Base-by-base conservation (phyloP, 2,113 vertebrate genomes). In the Myotis lucifugus region DNA sequence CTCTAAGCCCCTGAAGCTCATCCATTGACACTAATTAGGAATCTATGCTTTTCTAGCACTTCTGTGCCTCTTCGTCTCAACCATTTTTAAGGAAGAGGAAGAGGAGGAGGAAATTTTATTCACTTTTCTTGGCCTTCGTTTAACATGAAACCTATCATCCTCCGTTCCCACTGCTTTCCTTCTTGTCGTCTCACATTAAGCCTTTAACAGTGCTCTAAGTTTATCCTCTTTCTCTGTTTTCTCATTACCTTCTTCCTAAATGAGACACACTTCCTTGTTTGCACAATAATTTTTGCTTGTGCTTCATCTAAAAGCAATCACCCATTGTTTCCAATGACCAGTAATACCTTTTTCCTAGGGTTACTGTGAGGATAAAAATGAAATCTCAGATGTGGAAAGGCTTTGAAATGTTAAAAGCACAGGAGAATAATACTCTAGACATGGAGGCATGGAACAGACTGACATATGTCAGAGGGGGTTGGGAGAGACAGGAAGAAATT, bases 371-470 rank as follows among this genome's bases (percentile, higher is more conserved):
- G 66, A 90, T 92, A 40, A 94, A 81, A 74, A 61, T 46, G 76
- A 85, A 93, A 85, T 81, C 69, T 95, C 85, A 70, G 32, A 59
- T 59, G n/a, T 66, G 37, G n/a, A 56, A 90, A 72, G 77, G 46
- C 74, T 95, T 84, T 87, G 64, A 86, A 87, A 74, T 32, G 50
- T 19, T 56, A 1, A 64, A 48, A 34, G n/a, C 6, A 0, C 27
- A 37, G 37, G 37, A 42, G 17, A 52, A 52, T 18, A 52, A 18
- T 52, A 52, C 52, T 18, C 52, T 52, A 52, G 52, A 52, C 52
- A 52, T 52, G 52, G 52, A 52, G 4, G 52, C 52, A 52, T 52
- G 52, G 17, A 52, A 52, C 14, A 52, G 52, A 15, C 52, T 52
- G 52, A 52, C 52, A 52, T 52, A 52, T 52, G 52, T 52, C 52